These are phyloP conservation scores for Popillia japonica DNA, from an alignment of 1,140 invertebrate species.

Conservation along the genomic window DNA sequence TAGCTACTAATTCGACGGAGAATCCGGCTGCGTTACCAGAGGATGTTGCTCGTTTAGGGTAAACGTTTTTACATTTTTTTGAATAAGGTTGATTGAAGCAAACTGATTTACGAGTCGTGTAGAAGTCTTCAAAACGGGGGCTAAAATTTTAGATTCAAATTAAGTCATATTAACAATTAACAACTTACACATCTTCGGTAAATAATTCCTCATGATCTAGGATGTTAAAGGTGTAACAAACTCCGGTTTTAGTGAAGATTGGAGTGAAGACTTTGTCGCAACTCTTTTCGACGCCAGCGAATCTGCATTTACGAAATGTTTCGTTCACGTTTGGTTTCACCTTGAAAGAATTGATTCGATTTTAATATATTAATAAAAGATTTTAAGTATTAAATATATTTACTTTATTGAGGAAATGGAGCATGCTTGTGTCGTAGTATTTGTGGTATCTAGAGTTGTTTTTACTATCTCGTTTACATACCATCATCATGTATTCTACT, in stretches of 20 bases:
- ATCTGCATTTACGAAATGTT: background rate
- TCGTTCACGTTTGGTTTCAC: background rate
- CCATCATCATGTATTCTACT: slow-evolving; percentile 6
- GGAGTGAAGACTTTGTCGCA: slow-evolving; percentile 67
- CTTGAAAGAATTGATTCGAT: background rate
- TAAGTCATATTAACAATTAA: background rate
- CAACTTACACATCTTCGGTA: slow-evolving; percentile 59
- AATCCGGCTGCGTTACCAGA: slow-evolving; percentile 61
- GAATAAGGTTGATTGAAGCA: slow-evolving; percentile 37
- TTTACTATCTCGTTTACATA: background rate
- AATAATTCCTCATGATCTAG: slow-evolving; percentile 66
- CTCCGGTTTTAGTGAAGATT: slow-evolving; percentile 72
- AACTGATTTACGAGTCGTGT: background rate
- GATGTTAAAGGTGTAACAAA: slow-evolving; percentile 74
- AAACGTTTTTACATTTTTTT: slow-evolving; percentile 55
- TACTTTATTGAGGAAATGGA: background rate
- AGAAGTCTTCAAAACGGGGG: background rate
- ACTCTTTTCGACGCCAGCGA: background rate
- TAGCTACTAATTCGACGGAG: slow-evolving; percentile 59
- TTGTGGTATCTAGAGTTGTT: background rate
- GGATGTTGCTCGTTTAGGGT: slow-evolving; percentile 62
- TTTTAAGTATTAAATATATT: too few species aligned
- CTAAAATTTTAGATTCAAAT: background rate
- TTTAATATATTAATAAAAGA: too few species aligned
- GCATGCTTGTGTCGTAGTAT: background rate